Evolutionary conservation across 2,888 invertebrate genomes (phyloP).

Genomic region (Minunthozetes semirufus): DNA sequence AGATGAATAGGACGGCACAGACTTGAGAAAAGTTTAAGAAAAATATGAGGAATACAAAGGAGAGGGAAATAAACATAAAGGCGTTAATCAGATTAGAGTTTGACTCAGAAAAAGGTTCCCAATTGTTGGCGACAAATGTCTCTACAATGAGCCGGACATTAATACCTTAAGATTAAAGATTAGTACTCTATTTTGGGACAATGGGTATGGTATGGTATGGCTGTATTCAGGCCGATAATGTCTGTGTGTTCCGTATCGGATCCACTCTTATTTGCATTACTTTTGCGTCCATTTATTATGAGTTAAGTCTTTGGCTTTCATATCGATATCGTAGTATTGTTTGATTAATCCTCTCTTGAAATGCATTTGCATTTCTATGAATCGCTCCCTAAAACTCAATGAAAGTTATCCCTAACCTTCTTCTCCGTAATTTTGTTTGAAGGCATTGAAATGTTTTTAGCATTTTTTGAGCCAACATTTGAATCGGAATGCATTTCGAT

Average conservation of each 20-base stretch:
- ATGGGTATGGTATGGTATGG: background rate
- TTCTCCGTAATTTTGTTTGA: background rate
- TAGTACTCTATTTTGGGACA: conserved; percentile 4
- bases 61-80: conserved; percentile 30
- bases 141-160: conserved; percentile 28
- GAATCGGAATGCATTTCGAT: background rate
- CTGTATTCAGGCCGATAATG: background rate
- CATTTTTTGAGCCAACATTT: background rate
- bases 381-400: conserved; percentile 11
- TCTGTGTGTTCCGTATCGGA: conserved; percentile 13
- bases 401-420: conserved; percentile 16
- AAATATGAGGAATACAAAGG: background rate
- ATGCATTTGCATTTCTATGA: conserved; percentile 14
- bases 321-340: conserved; percentile 2
- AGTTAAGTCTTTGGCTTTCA: background rate
- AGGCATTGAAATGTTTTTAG: conserved; percentile 10
- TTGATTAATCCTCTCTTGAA: conserved; percentile 25
- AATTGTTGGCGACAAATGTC: conserved; percentile 22
- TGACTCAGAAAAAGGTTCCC: background rate
- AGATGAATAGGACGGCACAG: background rate
- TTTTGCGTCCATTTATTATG: background rate
- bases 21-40: background rate
- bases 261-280: background rate
- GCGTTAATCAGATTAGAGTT: conserved; percentile 25
- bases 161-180: conserved; percentile 5